These are phyloP conservation scores for Metaphire vulgaris DNA, from an alignment of 1,140 invertebrate genomes.

Conservation along the genomic window DNA sequence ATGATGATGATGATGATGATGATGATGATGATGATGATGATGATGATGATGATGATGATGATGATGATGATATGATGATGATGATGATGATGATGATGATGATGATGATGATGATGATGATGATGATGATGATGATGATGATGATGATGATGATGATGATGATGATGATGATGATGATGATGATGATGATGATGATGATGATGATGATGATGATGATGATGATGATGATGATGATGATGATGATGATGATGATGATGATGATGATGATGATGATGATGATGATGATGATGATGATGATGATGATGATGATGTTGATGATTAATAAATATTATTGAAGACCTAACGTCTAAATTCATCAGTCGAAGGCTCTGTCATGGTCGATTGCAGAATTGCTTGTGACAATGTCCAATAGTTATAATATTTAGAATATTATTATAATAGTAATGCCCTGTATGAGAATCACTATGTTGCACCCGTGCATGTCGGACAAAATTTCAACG, in stretches of 20 bases:
- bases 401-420: no score
- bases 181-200: not conserved
- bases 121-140: slow-evolving; percentile 1
- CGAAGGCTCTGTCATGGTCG: no score
- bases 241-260: not conserved
- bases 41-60: slow-evolving; percentile 2
- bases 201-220: slow-evolving; percentile 1
- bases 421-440: no score
- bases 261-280: not conserved
- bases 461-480: no score
- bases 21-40: slow-evolving; percentile 2
- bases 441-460: no score
- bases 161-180: slow-evolving; percentile 1
- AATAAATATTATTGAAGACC: no score
- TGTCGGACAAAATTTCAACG: no score
- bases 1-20: slow-evolving; percentile 3
- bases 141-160: slow-evolving; percentile 3
- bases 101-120: not conserved
- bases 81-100: not conserved
- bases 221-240: not conserved
- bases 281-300: slow-evolving; percentile 1
- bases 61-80: slow-evolving; percentile 3
- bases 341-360: no score
- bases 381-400: no score
- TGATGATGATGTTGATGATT: not conserved